Evolutionary conservation across 2,888 invertebrate genomes (phyloP).

Genomic region (Selenia dentaria): DNA sequence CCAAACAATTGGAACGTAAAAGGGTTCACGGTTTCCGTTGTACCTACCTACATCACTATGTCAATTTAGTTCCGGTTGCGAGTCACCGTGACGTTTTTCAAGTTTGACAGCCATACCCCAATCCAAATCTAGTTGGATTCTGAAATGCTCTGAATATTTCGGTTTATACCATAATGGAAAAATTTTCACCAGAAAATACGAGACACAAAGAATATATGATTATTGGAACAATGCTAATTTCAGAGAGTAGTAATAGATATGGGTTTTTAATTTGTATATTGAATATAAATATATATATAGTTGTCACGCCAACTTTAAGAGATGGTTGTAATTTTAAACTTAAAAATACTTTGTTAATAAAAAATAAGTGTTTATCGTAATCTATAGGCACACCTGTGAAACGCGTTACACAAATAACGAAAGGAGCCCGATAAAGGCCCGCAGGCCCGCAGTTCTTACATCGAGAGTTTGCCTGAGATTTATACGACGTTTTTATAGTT

Average conservation of each 20-base stretch:
- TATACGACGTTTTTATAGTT: slow-evolving; percentile 77
- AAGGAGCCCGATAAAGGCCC: slow-evolving; percentile 60
- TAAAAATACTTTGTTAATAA: too few relatives aligned
- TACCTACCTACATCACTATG: slow-evolving; percentile 51
- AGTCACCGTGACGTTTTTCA: slow-evolving; percentile 45
- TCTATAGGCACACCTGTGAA: slow-evolving; percentile 62
- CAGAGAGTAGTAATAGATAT: background rate
- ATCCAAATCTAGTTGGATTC: slow-evolving; percentile 46
- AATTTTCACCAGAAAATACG: slow-evolving; percentile 1
- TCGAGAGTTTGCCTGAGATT: slow-evolving; percentile 61
- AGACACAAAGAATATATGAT: slow-evolving; percentile 4
- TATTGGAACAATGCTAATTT: slow-evolving; percentile 10
- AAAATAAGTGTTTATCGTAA: slow-evolving; percentile 45
- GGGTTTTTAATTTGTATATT: background rate
- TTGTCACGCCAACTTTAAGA: too few relatives aligned
- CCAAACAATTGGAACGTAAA: slow-evolving; percentile 44
- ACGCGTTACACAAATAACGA: slow-evolving; percentile 63
- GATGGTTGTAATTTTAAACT: too few relatives aligned
- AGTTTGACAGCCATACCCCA: slow-evolving; percentile 51
- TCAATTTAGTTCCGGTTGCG: slow-evolving; percentile 49
- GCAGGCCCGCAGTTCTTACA: slow-evolving; percentile 57
- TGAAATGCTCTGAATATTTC: slow-evolving; percentile 39
- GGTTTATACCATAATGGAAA: slow-evolving; percentile 27
- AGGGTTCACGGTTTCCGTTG: slow-evolving; percentile 48
- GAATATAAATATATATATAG: too few relatives aligned